Evolutionary conservation across 2,888 invertebrate species (phyloP).

Genomic region (Tipula unca): DNA sequence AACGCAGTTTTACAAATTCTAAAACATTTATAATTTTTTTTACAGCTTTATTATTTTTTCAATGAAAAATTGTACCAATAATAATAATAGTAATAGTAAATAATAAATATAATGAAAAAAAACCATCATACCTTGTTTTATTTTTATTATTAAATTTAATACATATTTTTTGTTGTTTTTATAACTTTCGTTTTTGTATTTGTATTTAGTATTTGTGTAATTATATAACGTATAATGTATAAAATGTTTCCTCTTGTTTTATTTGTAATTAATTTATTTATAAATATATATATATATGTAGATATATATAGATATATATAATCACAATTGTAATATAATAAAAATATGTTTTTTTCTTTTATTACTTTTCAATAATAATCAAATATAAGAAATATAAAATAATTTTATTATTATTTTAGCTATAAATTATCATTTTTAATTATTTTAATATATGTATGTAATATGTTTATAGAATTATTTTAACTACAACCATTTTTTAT

Average conservation of each 20-base stretch:
- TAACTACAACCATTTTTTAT: neutral
- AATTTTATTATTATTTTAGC: neutral
- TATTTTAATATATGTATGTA: neutral
- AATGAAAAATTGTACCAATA: neutral
- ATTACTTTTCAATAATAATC: neutral
- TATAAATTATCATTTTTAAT: neutral
- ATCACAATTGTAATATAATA: neutral
- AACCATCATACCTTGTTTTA: neutral
- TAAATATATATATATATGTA: neutral
- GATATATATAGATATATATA: neutral
- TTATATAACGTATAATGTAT: neutral
- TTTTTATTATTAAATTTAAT: neutral
- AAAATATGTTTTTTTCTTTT: neutral
- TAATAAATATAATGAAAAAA: neutral
- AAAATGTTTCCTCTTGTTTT: neutral
- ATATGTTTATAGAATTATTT: neutral
- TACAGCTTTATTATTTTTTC: neutral
- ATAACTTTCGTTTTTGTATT: neutral
- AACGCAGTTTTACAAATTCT: too few relatives aligned
- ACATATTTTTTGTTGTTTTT: neutral
- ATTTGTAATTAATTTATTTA: neutral
- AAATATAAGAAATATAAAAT: neutral
- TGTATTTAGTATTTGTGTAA: neutral
- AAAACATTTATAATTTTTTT: neutral
- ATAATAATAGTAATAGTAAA: neutral